Evolutionary conservation across 2,797 vertebrate species (phyloP).

Genomic region (Allobates femoralis): DNA sequence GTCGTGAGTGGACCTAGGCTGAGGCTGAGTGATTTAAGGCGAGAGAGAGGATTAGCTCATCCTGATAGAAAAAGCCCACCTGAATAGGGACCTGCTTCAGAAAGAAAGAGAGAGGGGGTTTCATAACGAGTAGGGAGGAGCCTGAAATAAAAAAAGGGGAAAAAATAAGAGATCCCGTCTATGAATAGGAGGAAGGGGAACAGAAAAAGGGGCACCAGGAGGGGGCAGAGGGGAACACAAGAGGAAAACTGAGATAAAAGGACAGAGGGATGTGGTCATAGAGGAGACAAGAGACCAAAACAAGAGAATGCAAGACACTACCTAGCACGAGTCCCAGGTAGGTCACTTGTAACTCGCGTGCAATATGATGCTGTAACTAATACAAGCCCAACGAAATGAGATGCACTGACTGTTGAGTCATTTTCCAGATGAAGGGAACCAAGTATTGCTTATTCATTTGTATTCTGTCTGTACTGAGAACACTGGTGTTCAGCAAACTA

Average conservation of each 20-base stretch:
- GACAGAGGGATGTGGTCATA: slow-evolving; percentile 21
- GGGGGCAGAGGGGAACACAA: slow-evolving; percentile 31
- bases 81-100: slow-evolving; percentile 51
- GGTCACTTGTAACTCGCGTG: slow-evolving; percentile 38
- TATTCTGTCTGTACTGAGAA: slow-evolving; percentile 25
- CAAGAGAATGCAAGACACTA: neutral
- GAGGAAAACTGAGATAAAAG: slow-evolving; percentile 30
- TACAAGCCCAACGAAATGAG: slow-evolving; percentile 52
- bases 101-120: slow-evolving; percentile 34
- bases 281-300: neutral
- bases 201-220: slow-evolving; percentile 30
- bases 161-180: slow-evolving; percentile 32
- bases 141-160: slow-evolving; percentile 19
- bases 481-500: slow-evolving; percentile 11
- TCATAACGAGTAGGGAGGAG: slow-evolving; percentile 33
- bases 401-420: slow-evolving; percentile 50
- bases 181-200: slow-evolving; percentile 59
- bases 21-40: neutral
- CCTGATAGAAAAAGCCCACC: slow-evolving; percentile 46
- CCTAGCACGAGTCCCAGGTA: slow-evolving; percentile 34
- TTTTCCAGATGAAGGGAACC: slow-evolving; percentile 48
- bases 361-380: slow-evolving; percentile 55
- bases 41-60: slow-evolving; percentile 25
- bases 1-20: slow-evolving; percentile 33
- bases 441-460: slow-evolving; percentile 50